Evolutionary conservation across 2,113 vertebrate genomes (phyloP).

Genomic region (Monopterus albus): DNA sequence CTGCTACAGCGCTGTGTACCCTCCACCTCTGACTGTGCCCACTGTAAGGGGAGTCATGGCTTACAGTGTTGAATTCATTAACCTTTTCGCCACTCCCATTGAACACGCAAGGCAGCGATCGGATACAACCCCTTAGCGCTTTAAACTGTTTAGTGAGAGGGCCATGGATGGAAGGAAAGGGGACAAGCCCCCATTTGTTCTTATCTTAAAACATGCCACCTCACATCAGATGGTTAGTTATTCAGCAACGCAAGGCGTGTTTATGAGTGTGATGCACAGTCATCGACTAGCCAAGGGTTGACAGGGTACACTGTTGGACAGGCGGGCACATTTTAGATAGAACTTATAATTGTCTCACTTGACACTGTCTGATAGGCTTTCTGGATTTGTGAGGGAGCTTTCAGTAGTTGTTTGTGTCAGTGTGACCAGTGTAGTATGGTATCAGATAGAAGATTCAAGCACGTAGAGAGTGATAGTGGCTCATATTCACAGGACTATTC

Average conservation of each 20-base stretch:
- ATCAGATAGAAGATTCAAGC: conserved; percentile 25
- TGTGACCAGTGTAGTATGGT: conserved; percentile 44
- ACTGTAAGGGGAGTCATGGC: conserved; percentile 67
- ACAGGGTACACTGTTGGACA: conserved; percentile 37
- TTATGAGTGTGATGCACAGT: conserved; percentile 45
- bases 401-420: conserved; percentile 76
- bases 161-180: not conserved
- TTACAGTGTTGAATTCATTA: conserved; percentile 74
- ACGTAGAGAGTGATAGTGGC: not conserved
- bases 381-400: conserved; percentile 61
- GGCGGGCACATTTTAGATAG: conserved; percentile 50
- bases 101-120: conserved; percentile 46
- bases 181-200: conserved; percentile 58
- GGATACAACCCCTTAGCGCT: conserved; percentile 45
- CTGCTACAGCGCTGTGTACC: conserved; percentile 21
- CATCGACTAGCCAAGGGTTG: conserved; percentile 11
- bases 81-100: conserved; percentile 75
- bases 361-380: conserved; percentile 62
- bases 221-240: conserved; percentile 70
- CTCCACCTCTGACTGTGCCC: conserved; percentile 31
- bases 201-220: conserved; percentile 67
- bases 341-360: conserved; percentile 59
- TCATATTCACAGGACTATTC: not conserved
- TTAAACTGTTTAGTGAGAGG: conserved; percentile 56
- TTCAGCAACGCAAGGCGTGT: conserved; percentile 46